phyloP scores from a whole-genome alignment of 1,140 invertebrate species.

The Fopius arisanus region DNA sequence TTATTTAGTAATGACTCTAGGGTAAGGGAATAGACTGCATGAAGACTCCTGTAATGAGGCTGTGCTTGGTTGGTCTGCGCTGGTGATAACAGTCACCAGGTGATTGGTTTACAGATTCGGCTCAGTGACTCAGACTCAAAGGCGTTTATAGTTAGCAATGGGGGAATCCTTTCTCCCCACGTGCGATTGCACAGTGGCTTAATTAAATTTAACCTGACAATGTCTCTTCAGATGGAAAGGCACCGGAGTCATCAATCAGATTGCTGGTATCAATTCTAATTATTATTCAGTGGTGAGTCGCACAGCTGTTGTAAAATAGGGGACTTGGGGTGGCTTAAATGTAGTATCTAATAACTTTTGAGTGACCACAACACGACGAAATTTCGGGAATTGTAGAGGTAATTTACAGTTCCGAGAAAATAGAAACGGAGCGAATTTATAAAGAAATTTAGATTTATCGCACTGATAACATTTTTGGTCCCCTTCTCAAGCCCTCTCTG shows the following conservation, averaged over 20 bases:
- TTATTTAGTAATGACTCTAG: no score
- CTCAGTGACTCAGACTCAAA: slow-evolving; percentile 25
- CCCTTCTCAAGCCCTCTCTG: neutral
- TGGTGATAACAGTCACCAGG: slow-evolving; percentile 19
- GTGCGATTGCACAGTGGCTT: slow-evolving; percentile 32
- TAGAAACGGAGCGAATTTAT: no score
- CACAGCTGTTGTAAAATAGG: no score
- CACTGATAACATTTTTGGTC: neutral
- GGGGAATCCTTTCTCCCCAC: neutral
- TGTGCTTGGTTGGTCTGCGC: neutral
- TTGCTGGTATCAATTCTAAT: neutral
- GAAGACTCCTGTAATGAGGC: no score
- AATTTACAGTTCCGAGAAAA: no score
- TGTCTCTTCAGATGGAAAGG: slow-evolving; percentile 1
- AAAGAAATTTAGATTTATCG: neutral
- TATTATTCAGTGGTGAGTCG: neutral
- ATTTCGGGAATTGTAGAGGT: no score
- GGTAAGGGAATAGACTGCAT: no score
- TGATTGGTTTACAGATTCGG: slow-evolving; percentile 52
- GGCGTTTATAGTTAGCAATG: neutral
- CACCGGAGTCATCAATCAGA: neutral
- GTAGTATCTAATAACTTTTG: no score
- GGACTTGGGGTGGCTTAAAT: no score
- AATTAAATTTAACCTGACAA: slow-evolving; percentile 43
- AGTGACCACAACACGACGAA: no score